These are phyloP conservation scores for Otocyon megalotis DNA, from an alignment of 2,113 vertebrate species.

Conservation along the genomic window DNA sequence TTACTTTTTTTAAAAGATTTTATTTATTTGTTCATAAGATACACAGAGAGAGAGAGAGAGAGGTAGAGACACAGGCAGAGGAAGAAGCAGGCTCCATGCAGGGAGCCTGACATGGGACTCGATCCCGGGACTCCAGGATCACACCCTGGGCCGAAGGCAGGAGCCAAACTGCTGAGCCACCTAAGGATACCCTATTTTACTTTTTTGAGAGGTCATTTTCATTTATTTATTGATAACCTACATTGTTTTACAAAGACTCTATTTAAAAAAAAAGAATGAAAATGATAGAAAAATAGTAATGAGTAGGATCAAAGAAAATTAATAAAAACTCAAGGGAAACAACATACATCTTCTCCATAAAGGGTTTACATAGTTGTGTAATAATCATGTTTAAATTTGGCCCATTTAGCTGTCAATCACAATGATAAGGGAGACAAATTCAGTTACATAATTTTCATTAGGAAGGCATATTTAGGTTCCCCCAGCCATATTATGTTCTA, in stretches of 20 bases:
- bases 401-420: not conserved
- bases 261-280: not conserved
- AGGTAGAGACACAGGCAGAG: too few relatives aligned
- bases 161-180: too few relatives aligned
- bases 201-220: not conserved
- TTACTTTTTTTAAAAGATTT: not conserved
- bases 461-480: not conserved
- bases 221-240: not conserved
- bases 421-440: not conserved
- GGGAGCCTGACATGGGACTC: too few relatives aligned
- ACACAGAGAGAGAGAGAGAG: too few relatives aligned
- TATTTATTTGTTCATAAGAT: not conserved
- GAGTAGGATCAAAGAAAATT: not conserved
- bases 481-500: not conserved
- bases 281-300: not conserved
- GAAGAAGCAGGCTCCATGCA: too few relatives aligned
- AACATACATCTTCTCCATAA: not conserved
- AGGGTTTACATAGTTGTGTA: not conserved
- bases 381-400: not conserved
- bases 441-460: not conserved
- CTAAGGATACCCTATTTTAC: not conserved
- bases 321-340: constrained; percentile 43
- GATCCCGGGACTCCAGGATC: too few relatives aligned
- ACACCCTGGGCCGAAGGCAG: too few relatives aligned
- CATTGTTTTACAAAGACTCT: not conserved